Base-by-base conservation (phyloP, 2,888 invertebrate genomes). In the Trissoscelio sp. region DNA sequence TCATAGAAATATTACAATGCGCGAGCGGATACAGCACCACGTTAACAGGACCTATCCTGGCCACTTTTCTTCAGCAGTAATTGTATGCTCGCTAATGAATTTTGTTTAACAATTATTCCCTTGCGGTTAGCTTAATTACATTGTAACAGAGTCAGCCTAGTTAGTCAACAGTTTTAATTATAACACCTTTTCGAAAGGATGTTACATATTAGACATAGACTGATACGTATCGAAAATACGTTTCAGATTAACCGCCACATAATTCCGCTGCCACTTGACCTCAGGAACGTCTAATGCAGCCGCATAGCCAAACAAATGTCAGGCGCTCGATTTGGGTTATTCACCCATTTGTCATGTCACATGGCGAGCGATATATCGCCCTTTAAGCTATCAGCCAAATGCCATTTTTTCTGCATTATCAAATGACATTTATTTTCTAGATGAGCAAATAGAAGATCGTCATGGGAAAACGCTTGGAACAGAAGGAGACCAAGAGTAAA, bases 391-490 rank as follows among this genome's bases (percentile, higher is more conserved):
- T n/a, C n/a, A n/a, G n/a, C n/a, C n/a, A n/a, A n/a, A n/a, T n/a
- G n/a, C n/a, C n/a, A n/a, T n/a, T n/a, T n/a, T n/a, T n/a, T n/a
- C n/a, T 34, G 9, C 16, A 22, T 7, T 14, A 60, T 16, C 22
- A 70, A 62, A 34, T 46, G 37, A 57, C 31, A 22, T 78, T 69
- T 60, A 53, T 84, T 48, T 83, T 79, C 11, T 81, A 87, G 86
- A 86, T 86, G 85, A 80, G 14, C 22, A 37, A 31, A 6, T 46
- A 51, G 16, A 39, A 64, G 67, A 22, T 31, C 74, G 69, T 62
- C 24, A 89, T 90, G 90, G 89, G 86, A 85, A 88, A 86, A 75
- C 86, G 87, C 6, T 53, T 79, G 2, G 87, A 86, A 12, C 79
- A 66, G 14, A 84, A 86, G 60, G 82, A 69, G 1, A 75, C 72